Base-by-base conservation (phyloP, 2,888 invertebrate species). In the Harmothoe impar region DNA sequence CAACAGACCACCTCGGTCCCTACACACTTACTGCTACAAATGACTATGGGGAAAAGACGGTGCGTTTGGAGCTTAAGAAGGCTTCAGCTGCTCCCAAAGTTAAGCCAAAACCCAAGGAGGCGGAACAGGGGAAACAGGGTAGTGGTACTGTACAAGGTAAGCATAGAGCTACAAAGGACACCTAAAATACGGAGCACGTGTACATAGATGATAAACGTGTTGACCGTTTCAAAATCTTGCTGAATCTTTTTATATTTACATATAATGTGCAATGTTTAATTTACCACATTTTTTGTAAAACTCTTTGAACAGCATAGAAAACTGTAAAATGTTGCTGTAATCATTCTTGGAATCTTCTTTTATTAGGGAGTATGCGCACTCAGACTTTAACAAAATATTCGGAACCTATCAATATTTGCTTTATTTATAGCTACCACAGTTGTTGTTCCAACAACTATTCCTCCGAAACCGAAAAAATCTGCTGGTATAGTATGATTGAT, bases 71-170 rank as follows among this genome's bases (percentile, higher is more conserved):
- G 56, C 86, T 86, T 17, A 52, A 29, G 7, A 86, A 86, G 31
- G 86, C 86, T 25, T 86, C 86, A 20, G 52, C 86, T n/a, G 86
- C 54, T 12, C 86, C 86, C 0, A 86, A 86, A 20, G 43, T 43
- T 43, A 43, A 43, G 43, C 86, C 86, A 10, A 54, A 86, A 35
- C 5, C 43, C 43, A 81, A 15, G 23, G 81, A 81, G 25, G 20
- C 17, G 35, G n/a, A 81, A 35, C 77, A 31, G 31, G 77, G 31
- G 3, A 77, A 77, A 3, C 77, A 77, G 43, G 43, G 43, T n/a
- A 43, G 81, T 17, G 43, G 81, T 0, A 81, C 77, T 7, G 81
- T 81, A 35, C 33, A 81, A 81, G 81, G 81, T 81, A 81, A 33
- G 43, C 77, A 7, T 31, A 77, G 20, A 10, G 54, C 17, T 52